phyloP scores from a whole-genome alignment of 2,113 vertebrate genomes.

The Colaptes auratus region DNA sequence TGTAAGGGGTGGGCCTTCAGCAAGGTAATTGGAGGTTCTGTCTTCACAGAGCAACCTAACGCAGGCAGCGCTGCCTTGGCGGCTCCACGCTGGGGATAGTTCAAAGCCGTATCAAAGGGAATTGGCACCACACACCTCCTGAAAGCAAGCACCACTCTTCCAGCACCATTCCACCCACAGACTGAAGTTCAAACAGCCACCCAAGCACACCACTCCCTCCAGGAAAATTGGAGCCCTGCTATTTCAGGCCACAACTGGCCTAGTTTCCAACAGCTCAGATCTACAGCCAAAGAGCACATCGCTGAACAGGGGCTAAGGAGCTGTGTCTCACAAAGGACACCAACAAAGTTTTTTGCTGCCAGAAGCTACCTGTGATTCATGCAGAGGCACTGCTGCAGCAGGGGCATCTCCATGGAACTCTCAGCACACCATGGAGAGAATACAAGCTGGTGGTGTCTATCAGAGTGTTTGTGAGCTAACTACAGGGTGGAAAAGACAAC shows the following conservation, averaged over 20 bases:
- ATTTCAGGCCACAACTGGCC: not conserved
- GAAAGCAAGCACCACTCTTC: not conserved
- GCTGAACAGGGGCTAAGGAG: not conserved
- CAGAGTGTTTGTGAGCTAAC: not conserved
- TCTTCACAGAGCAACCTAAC: not conserved
- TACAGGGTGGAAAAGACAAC: not conserved
- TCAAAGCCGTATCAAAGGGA: not conserved
- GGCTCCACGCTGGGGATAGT: not conserved
- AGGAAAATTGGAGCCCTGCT: not conserved
- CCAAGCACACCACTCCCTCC: constrained; percentile 2
- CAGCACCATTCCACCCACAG: not conserved
- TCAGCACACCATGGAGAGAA: not conserved
- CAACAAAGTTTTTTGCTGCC: not conserved
- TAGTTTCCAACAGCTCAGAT: not conserved
- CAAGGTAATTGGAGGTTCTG: not conserved
- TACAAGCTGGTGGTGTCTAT: not conserved
- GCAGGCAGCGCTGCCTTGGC: not conserved
- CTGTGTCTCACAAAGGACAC: not conserved
- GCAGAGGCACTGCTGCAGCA: not conserved
- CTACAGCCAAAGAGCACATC: not conserved
- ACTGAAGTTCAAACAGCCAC: not conserved
- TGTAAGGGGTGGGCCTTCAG: not conserved
- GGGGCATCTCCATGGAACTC: not conserved
- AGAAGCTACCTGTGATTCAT: not conserved
- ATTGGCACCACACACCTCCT: not conserved